phyloP scores from a whole-genome alignment of 2,113 vertebrate species.

The Anoplopoma fimbria region DNA sequence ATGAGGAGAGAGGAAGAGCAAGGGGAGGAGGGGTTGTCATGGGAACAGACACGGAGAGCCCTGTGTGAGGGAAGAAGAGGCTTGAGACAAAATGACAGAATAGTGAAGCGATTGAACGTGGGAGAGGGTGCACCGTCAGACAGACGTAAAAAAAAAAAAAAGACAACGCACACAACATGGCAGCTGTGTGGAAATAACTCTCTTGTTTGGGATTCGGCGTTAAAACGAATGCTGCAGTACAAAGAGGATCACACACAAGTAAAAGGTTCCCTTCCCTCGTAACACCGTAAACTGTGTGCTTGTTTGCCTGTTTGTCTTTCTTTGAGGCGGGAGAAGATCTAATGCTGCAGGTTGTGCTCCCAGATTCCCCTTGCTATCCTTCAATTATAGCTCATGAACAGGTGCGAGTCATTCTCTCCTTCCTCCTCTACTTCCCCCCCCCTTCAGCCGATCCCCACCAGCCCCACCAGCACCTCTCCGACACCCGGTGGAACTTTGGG shows the following conservation, averaged over 20 bases:
- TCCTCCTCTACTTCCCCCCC: not conserved
- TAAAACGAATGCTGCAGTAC: slow-evolving; percentile 25
- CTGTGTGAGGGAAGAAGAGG: slow-evolving; percentile 65
- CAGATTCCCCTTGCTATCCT: slow-evolving; percentile 5
- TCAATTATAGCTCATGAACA: slow-evolving; percentile 17
- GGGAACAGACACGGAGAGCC: slow-evolving; percentile 79
- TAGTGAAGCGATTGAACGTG: slow-evolving; percentile 61
- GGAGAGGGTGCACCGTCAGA: slow-evolving; percentile 49
- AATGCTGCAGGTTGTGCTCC: slow-evolving; percentile 18
- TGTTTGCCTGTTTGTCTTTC: slow-evolving; percentile 50
- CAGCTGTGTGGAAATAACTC: slow-evolving; percentile 38
- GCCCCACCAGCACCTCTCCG: slow-evolving; percentile 87
- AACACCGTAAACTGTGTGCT: slow-evolving; percentile 23
- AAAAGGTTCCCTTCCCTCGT: slow-evolving; percentile 25
- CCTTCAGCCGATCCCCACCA: slow-evolving; percentile 87
- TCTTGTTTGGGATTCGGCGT: slow-evolving; percentile 41
- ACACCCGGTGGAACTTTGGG: slow-evolving; percentile 89
- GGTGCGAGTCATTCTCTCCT: not conserved
- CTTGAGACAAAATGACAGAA: slow-evolving; percentile 77
- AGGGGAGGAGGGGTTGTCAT: slow-evolving; percentile 76
- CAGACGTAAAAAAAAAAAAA: slow-evolving; percentile 11
- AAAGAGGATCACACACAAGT: slow-evolving; percentile 27
- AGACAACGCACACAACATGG: slow-evolving; percentile 41
- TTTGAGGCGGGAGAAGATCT: slow-evolving; percentile 18
- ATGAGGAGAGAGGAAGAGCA: slow-evolving; percentile 11